Evolutionary conservation across 2,888 invertebrate species (phyloP).

Genomic region (Scaptomyza flava): DNA sequence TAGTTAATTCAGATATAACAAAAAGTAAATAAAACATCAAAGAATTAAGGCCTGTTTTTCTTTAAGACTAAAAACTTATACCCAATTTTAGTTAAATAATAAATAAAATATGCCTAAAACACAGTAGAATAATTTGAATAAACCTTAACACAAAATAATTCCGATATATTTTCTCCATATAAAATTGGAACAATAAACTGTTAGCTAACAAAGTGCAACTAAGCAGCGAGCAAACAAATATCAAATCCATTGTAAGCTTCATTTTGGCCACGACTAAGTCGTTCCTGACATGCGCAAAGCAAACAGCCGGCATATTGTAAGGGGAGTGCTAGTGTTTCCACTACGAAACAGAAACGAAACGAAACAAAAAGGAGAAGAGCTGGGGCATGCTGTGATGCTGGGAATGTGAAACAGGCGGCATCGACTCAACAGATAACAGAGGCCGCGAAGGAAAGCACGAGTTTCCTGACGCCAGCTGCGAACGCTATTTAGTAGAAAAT

Average conservation of each 20-base stretch:
- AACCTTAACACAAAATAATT: not conserved
- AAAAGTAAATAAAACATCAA: too few relatives aligned
- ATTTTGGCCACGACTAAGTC: constrained; percentile 32
- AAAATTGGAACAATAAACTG: constrained; percentile 15
- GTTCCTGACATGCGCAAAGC: constrained; percentile 46
- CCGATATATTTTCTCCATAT: not conserved
- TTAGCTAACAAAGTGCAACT: constrained; percentile 30
- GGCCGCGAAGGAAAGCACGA: constrained; percentile 30
- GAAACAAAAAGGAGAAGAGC: constrained; percentile 14
- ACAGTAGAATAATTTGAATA: not conserved
- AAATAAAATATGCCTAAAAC: too few relatives aligned
- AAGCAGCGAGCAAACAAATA: constrained; percentile 35
- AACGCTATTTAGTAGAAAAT: constrained; percentile 68
- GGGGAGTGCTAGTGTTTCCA: constrained; percentile 9
- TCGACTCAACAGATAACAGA: constrained; percentile 22
- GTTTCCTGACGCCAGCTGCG: constrained; percentile 50
- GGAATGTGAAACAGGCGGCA: constrained; percentile 32
- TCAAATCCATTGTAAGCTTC: constrained; percentile 6
- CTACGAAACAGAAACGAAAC: constrained; percentile 9
- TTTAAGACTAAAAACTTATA: too few relatives aligned
- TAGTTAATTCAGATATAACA: too few relatives aligned
- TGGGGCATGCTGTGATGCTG: constrained; percentile 14
- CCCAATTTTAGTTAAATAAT: too few relatives aligned
- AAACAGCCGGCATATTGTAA: constrained; percentile 24
- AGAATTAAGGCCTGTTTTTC: too few relatives aligned